Evolutionary conservation across 2,113 vertebrate genomes (phyloP).

Genomic region (Rana temporaria): DNA sequence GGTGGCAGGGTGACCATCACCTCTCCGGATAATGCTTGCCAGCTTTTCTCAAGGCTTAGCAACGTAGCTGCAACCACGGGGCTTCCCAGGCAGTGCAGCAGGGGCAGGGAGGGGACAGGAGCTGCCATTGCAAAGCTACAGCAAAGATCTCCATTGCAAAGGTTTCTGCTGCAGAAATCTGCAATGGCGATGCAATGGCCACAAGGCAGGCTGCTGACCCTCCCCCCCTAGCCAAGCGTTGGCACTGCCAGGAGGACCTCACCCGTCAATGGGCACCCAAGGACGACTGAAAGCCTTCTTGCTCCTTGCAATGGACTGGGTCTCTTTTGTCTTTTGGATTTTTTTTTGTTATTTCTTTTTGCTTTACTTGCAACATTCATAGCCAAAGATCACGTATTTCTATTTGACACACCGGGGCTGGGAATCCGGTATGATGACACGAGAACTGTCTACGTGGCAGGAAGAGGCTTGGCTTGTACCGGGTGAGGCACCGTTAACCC

Average conservation of each 20-base stretch:
- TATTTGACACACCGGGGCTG: background rate
- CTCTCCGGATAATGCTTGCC: conserved; percentile 1
- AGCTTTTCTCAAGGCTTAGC: background rate
- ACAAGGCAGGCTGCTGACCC: background rate
- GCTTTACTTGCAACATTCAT: background rate
- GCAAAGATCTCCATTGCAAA: background rate
- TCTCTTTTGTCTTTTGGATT: conserved; percentile 7
- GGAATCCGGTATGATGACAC: conserved; percentile 23
- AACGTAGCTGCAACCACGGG: background rate
- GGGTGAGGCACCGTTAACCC: conserved; percentile 47
- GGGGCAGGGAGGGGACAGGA: conserved; percentile 2
- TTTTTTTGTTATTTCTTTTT: background rate
- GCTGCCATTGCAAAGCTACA: background rate
- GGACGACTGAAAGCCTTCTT: background rate
- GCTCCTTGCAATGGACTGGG: background rate
- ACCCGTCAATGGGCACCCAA: conserved; percentile 12
- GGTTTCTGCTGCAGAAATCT: background rate
- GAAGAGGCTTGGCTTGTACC: conserved; percentile 53
- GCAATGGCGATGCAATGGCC: background rate
- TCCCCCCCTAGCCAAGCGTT: background rate
- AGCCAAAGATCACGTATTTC: background rate
- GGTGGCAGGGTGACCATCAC: conserved; percentile 9
- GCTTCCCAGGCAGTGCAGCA: conserved; percentile 15
- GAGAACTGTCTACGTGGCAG: conserved; percentile 51
- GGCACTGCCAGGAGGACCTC: conserved; percentile 14